phyloP scores from a whole-genome alignment of 2,888 invertebrate genomes.

The Apoda limacodes region DNA sequence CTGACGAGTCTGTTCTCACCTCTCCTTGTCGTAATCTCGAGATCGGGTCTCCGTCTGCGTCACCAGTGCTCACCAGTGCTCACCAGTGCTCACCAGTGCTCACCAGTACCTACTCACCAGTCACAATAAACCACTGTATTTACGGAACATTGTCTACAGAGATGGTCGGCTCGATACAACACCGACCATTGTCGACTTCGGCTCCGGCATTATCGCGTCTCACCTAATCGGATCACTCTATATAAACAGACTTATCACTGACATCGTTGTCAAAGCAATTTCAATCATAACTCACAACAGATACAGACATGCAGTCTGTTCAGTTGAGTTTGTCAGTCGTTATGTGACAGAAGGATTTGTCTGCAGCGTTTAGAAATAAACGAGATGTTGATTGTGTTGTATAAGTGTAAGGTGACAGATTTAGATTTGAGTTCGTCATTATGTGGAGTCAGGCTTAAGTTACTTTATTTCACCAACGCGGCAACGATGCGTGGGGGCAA shows the following conservation, averaged over 20 bases:
- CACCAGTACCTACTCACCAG: constrained; percentile 25
- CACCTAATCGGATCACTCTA: constrained; percentile 57
- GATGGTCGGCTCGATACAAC: constrained; percentile 40
- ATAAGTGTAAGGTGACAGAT: constrained; percentile 51
- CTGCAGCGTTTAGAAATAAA: constrained; percentile 57
- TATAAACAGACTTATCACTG: constrained; percentile 21
- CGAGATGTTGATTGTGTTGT: constrained; percentile 60
- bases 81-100: constrained; percentile 18
- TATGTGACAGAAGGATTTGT: constrained; percentile 61
- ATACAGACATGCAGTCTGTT: constrained; percentile 16
- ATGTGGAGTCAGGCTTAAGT: no score
- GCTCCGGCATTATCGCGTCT: constrained; percentile 52
- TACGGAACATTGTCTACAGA: constrained; percentile 44
- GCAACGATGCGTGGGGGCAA: no score
- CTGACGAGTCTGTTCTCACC: constrained; percentile 33
- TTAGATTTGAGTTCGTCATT: no score
- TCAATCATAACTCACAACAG: constrained; percentile 18
- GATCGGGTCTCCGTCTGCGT: background rate
- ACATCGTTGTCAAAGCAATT: constrained; percentile 11
- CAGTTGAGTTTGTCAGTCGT: constrained; percentile 24
- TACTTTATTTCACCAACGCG: no score
- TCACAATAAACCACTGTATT: constrained; percentile 48
- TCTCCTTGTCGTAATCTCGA: constrained; percentile 14
- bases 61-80: constrained; percentile 1
- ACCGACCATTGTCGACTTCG: constrained; percentile 47